phyloP scores from a whole-genome alignment of 2,113 vertebrate species.

The Bufo bufo region DNA sequence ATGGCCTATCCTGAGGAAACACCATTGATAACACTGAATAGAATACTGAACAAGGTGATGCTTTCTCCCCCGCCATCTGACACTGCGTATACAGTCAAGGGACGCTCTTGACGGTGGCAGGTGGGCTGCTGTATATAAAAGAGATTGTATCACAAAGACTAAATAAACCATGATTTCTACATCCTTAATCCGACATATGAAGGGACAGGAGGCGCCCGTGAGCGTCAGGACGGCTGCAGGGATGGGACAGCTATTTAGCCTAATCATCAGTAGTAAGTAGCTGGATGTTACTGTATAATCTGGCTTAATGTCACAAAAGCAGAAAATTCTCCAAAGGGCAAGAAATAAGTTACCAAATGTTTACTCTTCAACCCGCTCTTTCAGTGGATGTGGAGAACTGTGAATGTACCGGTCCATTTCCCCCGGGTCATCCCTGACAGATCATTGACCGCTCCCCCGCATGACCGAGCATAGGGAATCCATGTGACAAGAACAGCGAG shows the following conservation, averaged over 20 bases:
- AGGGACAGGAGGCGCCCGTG: not conserved
- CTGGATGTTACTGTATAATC: not conserved
- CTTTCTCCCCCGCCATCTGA: too few species aligned
- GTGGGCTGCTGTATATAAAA: too few species aligned
- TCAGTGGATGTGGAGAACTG: not conserved
- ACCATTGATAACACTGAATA: too few species aligned
- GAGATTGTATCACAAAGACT: too few species aligned
- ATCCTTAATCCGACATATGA: not conserved
- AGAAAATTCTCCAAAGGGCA: not conserved
- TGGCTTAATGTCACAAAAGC: not conserved
- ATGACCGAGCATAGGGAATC: not conserved
- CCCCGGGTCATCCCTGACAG: not conserved
- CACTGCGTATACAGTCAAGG: too few species aligned
- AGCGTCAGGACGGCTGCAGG: not conserved
- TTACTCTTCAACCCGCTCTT: not conserved
- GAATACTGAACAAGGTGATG: too few species aligned
- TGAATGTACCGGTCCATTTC: slow-evolving; percentile 13
- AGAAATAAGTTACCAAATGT: slow-evolving; percentile 13
- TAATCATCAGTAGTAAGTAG: not conserved
- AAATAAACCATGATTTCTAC: not conserved
- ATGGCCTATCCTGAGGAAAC: too few species aligned
- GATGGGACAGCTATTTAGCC: not conserved
- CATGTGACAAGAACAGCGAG: not conserved
- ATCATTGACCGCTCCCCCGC: slow-evolving; percentile 8
- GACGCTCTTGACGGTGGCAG: too few species aligned